Evolutionary conservation across 2,113 vertebrate species (phyloP).

Genomic region (Ammodytes dubius): DNA sequence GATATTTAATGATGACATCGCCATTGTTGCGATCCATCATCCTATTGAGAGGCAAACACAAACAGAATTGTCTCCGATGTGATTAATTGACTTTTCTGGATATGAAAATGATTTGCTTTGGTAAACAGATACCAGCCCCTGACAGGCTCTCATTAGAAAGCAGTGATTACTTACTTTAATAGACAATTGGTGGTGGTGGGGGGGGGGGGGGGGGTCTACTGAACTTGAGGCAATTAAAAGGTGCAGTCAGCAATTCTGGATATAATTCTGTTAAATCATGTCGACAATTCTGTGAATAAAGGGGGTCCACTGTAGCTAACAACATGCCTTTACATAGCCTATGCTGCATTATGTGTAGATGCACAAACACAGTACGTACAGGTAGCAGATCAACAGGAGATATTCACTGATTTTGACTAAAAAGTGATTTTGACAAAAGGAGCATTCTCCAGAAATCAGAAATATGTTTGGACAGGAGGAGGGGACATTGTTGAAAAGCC

Average conservation of each 20-base stretch:
- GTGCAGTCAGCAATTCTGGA: too few species aligned
- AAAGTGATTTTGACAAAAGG: too few species aligned
- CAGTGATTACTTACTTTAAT: slow-evolving; percentile 67
- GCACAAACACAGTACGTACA: too few species aligned
- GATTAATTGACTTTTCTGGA: slow-evolving; percentile 66
- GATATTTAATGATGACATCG: slow-evolving; percentile 42
- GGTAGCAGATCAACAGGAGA: too few species aligned
- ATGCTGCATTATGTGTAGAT: too few species aligned
- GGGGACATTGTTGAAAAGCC: slow-evolving; percentile 25
- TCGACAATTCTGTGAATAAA: too few species aligned
- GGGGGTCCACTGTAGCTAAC: too few species aligned
- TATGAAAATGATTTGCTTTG: slow-evolving; percentile 69
- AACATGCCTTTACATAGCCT: too few species aligned
- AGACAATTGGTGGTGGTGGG: slow-evolving; percentile 23
- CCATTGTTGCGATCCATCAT: slow-evolving; percentile 38
- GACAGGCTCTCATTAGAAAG: slow-evolving; percentile 67
- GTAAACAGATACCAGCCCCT: slow-evolving; percentile 61
- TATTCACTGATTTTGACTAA: too few species aligned
- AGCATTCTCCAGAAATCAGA: neutral
- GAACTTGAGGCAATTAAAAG: slow-evolving; percentile 18
- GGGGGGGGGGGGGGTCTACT: slow-evolving; percentile 3
- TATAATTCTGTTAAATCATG: too few species aligned
- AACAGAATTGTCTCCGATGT: slow-evolving; percentile 56
- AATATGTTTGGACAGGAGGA: slow-evolving; percentile 46
- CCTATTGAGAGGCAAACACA: slow-evolving; percentile 30